Conservation (phyloP, 1,140 invertebrate genomes). For the Megathymus violae region DNA sequence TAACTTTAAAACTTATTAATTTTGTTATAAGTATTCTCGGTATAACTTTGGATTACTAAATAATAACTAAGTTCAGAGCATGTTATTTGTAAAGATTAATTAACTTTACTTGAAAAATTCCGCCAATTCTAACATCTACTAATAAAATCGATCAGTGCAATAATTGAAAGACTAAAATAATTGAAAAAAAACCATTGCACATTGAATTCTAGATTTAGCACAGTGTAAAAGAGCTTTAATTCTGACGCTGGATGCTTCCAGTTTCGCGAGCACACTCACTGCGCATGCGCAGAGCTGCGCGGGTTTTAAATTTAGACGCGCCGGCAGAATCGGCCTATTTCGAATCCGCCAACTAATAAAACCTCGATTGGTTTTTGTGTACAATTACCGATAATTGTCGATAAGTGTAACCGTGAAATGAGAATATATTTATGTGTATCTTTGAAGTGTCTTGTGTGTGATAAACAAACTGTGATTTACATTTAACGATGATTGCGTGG, state of each 20-base stretch:
- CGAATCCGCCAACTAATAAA: slow-evolving; percentile 54
- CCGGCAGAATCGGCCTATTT: slow-evolving; percentile 73
- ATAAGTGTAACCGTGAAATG: not conserved
- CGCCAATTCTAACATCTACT: no score
- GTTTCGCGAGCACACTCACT: slow-evolving; percentile 14
- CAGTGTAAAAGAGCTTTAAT: slow-evolving; percentile 4
- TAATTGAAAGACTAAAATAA: not conserved
- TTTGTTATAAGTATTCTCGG: no score
- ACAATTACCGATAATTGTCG: not conserved
- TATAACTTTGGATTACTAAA: no score
- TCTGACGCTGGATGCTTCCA: slow-evolving; percentile 23
- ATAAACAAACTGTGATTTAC: not conserved
- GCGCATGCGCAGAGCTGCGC: slow-evolving; percentile 70
- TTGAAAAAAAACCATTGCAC: not conserved
- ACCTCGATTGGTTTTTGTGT: slow-evolving; percentile 42
- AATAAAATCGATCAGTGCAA: no score
- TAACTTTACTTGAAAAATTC: no score
- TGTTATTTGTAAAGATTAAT: no score
- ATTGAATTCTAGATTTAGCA: slow-evolving; percentile 13
- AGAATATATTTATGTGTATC: not conserved
- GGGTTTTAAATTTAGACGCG: slow-evolving; percentile 76
- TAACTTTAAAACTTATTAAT: no score
- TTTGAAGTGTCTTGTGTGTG: not conserved
- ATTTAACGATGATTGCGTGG: not conserved
- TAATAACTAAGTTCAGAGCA: no score